A percentile compares a stretch with the other conserved stretches of the same genome.
These are phyloP conservation scores for Drosophila flavopinicola DNA, from an alignment of 2,888 invertebrate genomes.

Conservation along the genomic window DNA sequence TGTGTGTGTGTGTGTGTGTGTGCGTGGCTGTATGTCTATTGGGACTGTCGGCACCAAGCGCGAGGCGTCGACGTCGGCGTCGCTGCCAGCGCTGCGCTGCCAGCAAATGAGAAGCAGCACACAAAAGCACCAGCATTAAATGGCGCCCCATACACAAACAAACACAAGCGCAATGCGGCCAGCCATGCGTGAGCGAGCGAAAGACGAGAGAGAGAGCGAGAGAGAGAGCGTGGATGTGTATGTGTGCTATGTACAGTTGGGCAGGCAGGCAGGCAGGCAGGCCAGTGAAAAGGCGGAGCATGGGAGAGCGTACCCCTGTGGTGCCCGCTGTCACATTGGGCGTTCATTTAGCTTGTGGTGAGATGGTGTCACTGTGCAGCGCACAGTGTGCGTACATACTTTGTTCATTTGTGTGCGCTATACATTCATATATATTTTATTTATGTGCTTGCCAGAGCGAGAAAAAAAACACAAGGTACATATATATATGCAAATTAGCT, in stretches of 20 bases:
- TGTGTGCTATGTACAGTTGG: too few species aligned
- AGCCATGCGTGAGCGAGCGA: constrained; percentile 47
- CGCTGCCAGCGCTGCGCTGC: constrained; percentile 43
- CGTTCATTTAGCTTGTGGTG: constrained; percentile 48
- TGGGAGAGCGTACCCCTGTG: constrained; percentile 62
- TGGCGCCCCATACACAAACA: constrained; percentile 79
- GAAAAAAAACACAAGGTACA: constrained; percentile 21
- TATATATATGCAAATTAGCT: constrained; percentile 65
- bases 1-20: constrained; percentile 18
- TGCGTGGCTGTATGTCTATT: constrained; percentile 50
- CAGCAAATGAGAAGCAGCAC: constrained; percentile 69
- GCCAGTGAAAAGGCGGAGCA: constrained; percentile 78
- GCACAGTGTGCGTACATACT: constrained; percentile 6
- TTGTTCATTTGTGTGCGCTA: constrained; percentile 26
- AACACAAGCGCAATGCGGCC: constrained; percentile 44
- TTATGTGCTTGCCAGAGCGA: constrained; percentile 34
- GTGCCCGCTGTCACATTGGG: constrained; percentile 48
- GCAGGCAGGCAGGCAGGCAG: too few species aligned
- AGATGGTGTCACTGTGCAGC: neutral
- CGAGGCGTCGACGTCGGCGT: constrained; percentile 43
- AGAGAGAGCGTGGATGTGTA: constrained; percentile 31
- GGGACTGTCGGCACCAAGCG: constrained; percentile 66
- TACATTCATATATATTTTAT: constrained; percentile 46
- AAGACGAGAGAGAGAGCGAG: constrained; percentile 43
- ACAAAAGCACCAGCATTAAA: constrained; percentile 70